A percentile compares a stretch with the other conserved stretches of the same genome.
phyloP scores from a whole-genome alignment of 2,888 invertebrate species.

The Poecilus cupreus region DNA sequence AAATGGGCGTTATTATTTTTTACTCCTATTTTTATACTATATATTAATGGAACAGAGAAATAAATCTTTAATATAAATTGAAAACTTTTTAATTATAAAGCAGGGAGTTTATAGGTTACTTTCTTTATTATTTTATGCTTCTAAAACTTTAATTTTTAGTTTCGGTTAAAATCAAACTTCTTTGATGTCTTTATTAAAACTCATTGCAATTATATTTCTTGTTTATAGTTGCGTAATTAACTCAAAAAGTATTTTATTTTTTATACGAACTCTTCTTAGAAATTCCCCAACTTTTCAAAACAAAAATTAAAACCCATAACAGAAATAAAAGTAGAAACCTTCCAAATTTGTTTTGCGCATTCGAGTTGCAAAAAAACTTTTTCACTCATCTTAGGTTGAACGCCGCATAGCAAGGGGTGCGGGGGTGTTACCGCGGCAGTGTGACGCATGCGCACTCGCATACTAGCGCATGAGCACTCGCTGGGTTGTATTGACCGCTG shows the following conservation, averaged over 20 bases:
- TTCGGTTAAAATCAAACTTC: background rate
- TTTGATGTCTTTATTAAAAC: background rate
- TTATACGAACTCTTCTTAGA: background rate
- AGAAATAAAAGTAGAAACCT: background rate
- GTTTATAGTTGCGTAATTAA: background rate
- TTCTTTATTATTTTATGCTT: background rate
- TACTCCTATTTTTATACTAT: no score
- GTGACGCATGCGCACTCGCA: background rate
- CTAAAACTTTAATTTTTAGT: background rate
- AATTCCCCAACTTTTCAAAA: background rate
- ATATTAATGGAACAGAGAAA: no score
- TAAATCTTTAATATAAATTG: no score
- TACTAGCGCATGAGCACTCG: background rate
- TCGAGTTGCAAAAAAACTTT: conserved; percentile 30
- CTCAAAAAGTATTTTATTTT: background rate
- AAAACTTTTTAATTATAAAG: no score
- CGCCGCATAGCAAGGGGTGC: background rate
- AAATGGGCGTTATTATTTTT: no score
- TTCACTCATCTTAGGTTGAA: conserved; percentile 11
- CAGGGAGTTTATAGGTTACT: no score
- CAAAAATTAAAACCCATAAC: background rate
- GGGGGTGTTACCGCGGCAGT: conserved; percentile 25
- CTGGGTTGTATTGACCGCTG: conserved; percentile 25
- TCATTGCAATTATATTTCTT: background rate
- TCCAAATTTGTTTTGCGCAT: conserved; percentile 35